Evolutionary conservation across 2,113 vertebrate genomes (phyloP).

Genomic region (Epinephelus fuscoguttatus): DNA sequence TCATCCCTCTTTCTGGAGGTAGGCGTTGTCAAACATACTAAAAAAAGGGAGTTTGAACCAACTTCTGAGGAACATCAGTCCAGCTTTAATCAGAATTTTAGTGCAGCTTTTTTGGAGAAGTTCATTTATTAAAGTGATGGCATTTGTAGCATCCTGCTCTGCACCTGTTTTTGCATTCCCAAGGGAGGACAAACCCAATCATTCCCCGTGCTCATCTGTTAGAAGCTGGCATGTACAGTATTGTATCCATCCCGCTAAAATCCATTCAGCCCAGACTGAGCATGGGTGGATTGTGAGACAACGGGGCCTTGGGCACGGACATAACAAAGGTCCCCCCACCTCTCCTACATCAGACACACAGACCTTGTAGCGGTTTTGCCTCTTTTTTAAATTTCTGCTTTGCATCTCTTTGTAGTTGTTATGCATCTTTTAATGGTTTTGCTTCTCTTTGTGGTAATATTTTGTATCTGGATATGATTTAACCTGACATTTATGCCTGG

Average conservation of each 20-base stretch:
- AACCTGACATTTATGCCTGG: no score
- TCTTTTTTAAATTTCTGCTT: not conserved
- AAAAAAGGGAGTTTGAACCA: slow-evolving; percentile 55
- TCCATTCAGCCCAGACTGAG: not conserved
- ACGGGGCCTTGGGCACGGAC: not conserved
- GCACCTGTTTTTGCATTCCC: slow-evolving; percentile 31
- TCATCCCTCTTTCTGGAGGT: slow-evolving; percentile 62
- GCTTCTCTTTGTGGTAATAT: no score
- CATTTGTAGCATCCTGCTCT: slow-evolving; percentile 47
- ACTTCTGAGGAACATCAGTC: slow-evolving; percentile 79
- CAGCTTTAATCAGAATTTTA: slow-evolving; percentile 74
- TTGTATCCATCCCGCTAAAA: not conserved
- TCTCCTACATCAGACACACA: not conserved
- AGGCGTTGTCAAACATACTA: slow-evolving; percentile 65
- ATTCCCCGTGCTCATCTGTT: not conserved
- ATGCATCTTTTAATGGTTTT: no score
- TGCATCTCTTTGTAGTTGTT: not conserved
- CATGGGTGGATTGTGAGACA: not conserved
- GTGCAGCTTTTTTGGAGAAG: slow-evolving; percentile 42
- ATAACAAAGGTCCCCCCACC: not conserved
- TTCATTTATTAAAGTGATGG: slow-evolving; percentile 67
- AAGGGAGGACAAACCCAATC: slow-evolving; percentile 19
- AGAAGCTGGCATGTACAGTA: slow-evolving; percentile 11
- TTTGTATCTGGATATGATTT: no score
- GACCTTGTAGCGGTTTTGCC: not conserved